These are phyloP conservation scores for Malurus cyaneus DNA, from an alignment of 2,113 vertebrate genomes.

Conservation along the genomic window DNA sequence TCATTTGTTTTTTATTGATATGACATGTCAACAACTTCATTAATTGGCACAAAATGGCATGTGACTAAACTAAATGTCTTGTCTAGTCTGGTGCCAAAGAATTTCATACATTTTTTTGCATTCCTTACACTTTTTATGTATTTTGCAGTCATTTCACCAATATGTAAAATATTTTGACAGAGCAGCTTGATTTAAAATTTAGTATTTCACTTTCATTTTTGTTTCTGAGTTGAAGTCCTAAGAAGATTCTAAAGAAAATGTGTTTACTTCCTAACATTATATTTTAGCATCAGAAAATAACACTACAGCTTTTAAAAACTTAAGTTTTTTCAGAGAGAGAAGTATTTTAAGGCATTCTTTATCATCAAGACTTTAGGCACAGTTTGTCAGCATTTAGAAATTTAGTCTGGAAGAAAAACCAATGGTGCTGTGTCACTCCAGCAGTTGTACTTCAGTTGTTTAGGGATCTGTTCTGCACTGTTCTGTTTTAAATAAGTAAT, in stretches of 20 bases:
- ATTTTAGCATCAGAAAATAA: neutral
- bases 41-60: constrained; percentile 70
- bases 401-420: neutral
- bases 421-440: neutral
- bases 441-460: neutral
- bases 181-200: neutral
- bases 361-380: neutral
- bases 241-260: neutral
- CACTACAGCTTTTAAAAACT: neutral
- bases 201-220: neutral
- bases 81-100: constrained; percentile 15
- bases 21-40: constrained; percentile 52
- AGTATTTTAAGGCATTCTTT: neutral
- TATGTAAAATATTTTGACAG: neutral
- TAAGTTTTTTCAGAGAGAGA: neutral
- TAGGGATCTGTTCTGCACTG: neutral
- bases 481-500: neutral
- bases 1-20: constrained; percentile 74
- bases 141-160: neutral
- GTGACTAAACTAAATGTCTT: constrained; percentile 15
- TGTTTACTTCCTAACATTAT: neutral
- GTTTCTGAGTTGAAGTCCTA: neutral
- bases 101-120: neutral
- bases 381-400: neutral
- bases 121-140: neutral